phyloP scores from a whole-genome alignment of 2,888 invertebrate species.

The Microctonus aethiopoides region DNA sequence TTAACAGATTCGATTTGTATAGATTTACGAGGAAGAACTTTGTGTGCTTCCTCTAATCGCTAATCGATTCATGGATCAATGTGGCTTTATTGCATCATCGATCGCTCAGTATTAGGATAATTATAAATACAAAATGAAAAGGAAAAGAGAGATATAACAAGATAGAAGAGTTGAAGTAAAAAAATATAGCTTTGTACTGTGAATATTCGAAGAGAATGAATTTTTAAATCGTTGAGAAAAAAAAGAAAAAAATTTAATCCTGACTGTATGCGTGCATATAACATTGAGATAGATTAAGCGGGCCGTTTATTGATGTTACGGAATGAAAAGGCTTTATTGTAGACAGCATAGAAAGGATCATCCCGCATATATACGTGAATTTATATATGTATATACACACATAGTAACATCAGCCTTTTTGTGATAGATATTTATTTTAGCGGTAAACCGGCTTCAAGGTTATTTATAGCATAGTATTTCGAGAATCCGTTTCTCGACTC shows the following conservation, averaged over 20 bases:
- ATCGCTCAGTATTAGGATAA: slow-evolving; percentile 37
- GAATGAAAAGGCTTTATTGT: neutral
- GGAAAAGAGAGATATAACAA: neutral
- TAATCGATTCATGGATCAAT: slow-evolving; percentile 27
- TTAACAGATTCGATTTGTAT: slow-evolving; percentile 40
- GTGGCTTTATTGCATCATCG: slow-evolving; percentile 23
- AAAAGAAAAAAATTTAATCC: neutral
- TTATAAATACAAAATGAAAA: slow-evolving; percentile 8
- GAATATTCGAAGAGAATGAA: neutral
- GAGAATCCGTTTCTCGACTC: slow-evolving; percentile 16
- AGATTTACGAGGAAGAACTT: slow-evolving; percentile 7
- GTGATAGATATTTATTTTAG: slow-evolving; percentile 67
- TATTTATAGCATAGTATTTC: slow-evolving; percentile 47
- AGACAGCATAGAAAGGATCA: slow-evolving; percentile 1
- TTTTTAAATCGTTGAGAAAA: neutral
- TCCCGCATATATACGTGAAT: neutral
- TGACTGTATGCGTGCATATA: slow-evolving; percentile 5
- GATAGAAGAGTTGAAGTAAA: slow-evolving; percentile 1
- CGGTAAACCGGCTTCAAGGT: slow-evolving; percentile 51
- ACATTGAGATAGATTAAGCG: neutral
- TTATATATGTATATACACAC: too few relatives aligned
- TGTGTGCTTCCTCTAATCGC: slow-evolving; percentile 17
- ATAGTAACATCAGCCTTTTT: slow-evolving; percentile 45
- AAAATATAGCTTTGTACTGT: slow-evolving; percentile 8
- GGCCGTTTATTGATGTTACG: slow-evolving; percentile 23